Evolutionary conservation across 2,797 vertebrate genomes (phyloP).

Genomic region (Lepus townsendii): DNA sequence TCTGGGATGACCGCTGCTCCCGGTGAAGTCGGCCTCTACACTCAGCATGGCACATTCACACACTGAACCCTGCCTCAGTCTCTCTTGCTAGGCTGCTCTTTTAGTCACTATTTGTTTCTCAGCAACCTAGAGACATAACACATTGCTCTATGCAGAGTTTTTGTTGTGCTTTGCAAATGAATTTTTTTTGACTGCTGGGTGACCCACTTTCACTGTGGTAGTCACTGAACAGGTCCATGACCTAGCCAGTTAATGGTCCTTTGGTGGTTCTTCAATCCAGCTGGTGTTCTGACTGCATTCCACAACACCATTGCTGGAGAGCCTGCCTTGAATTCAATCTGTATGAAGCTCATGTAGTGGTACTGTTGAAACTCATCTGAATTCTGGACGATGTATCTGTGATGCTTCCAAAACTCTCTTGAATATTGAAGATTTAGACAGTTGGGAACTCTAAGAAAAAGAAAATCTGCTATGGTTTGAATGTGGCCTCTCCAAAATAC

Average conservation of each 20-base stretch:
- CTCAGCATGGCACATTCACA: neutral
- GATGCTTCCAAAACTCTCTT: neutral
- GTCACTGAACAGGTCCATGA: neutral
- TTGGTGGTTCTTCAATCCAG: constrained; percentile 15
- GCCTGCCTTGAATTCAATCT: constrained; percentile 14
- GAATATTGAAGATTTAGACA: neutral
- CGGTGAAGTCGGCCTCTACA: neutral
- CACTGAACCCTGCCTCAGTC: neutral
- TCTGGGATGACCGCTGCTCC: neutral
- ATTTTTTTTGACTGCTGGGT: neutral
- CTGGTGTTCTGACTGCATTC: neutral
- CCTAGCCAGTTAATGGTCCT: constrained; percentile 31
- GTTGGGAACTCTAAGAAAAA: neutral
- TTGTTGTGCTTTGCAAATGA: neutral
- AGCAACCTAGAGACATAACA: neutral
- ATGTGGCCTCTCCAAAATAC: neutral
- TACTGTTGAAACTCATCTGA: constrained; percentile 25
- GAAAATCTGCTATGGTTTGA: neutral
- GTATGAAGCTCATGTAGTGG: neutral
- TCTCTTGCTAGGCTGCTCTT: neutral
- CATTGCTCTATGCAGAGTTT: neutral
- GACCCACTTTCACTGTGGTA: constrained; percentile 42
- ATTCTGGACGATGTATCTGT: neutral
- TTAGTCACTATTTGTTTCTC: neutral
- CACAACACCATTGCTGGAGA: neutral